Base-by-base conservation (phyloP, 2,797 vertebrate genomes). In the Lithobates sylvaticus region DNA sequence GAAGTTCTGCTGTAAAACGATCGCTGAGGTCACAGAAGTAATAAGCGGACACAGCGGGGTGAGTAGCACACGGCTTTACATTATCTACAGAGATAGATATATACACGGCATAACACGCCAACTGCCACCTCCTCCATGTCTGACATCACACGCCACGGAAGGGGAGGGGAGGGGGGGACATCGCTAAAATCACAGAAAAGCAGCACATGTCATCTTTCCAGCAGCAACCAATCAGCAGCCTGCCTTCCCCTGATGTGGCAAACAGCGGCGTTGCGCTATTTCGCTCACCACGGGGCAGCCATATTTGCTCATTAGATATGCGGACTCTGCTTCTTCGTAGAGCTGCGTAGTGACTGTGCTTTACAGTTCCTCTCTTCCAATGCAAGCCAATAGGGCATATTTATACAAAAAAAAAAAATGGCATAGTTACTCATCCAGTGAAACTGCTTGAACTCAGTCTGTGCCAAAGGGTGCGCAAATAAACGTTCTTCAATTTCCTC, bases 11-110 rank as follows among this genome's bases (percentile, higher is more conserved):
- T 50, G 47, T 50, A 50, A 18, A 50, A 47, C 54, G 27, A 44
- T 42, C 26, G 67, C 15, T 15, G 77, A 79, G 65, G 64, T 32
- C 64, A 79, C 65, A 50, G 42, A 29, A 79, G 47, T 68, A 34
- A 70, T 15, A 69, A 79, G 77, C 39, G 39, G 76, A 79, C 77
- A 79, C 64, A 34, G 3, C 42, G 47, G 65, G 64, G 39, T 42
- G 77, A 78, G 54, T n/a, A 39, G 75, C 75, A 65, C 77, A 79
- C 58, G 50, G 77, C 77, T 79, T 79, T 79, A 79, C 64, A 79
- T 68, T 44, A 79, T 79, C 77, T 79, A 79, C 77, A 79, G 65
- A 47, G 67, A 67, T 79, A 79, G 68, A 78, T 64, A 79, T 39
- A 79, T 32, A 69, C 15, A 54, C 50, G 39, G 27, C 39, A 68